These are phyloP conservation scores for Genyomyrus donnyi DNA, from an alignment of 2,113 vertebrate species.

Conservation along the genomic window DNA sequence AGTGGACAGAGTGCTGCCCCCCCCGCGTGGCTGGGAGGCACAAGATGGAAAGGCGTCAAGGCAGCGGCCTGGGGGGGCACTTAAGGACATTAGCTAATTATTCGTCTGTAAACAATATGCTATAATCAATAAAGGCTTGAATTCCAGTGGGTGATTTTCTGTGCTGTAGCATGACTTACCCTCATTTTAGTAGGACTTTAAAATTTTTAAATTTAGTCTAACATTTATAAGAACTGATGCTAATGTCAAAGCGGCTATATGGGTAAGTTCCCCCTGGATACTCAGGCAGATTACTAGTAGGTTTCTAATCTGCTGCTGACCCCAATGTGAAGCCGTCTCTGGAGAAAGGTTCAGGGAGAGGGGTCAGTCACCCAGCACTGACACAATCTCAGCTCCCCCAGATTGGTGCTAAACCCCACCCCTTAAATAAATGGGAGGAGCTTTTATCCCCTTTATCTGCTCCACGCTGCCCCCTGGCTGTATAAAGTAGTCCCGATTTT, in stretches of 20 bases:
- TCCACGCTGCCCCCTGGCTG: not conserved
- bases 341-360: not conserved
- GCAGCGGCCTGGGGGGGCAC: not conserved
- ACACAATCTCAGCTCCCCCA: not conserved
- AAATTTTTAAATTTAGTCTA: not conserved
- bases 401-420: constrained; percentile 13
- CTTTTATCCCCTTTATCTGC: constrained; percentile 12
- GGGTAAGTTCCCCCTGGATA: not conserved
- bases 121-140: not conserved
- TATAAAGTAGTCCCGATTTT: not conserved
- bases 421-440: constrained; percentile 9
- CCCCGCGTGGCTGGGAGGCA: constrained; percentile 21
- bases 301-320: not conserved
- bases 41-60: not conserved
- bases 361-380: not conserved
- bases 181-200: not conserved
- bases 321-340: not conserved
- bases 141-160: not conserved
- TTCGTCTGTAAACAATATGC: not conserved
- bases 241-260: not conserved
- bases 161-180: not conserved
- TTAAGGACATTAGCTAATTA: not conserved
- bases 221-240: not conserved
- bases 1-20: too few species aligned
- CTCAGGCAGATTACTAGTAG: not conserved